Evolutionary conservation across 2,113 vertebrate species (phyloP).

Genomic region (Sakesphorus luctuosus): DNA sequence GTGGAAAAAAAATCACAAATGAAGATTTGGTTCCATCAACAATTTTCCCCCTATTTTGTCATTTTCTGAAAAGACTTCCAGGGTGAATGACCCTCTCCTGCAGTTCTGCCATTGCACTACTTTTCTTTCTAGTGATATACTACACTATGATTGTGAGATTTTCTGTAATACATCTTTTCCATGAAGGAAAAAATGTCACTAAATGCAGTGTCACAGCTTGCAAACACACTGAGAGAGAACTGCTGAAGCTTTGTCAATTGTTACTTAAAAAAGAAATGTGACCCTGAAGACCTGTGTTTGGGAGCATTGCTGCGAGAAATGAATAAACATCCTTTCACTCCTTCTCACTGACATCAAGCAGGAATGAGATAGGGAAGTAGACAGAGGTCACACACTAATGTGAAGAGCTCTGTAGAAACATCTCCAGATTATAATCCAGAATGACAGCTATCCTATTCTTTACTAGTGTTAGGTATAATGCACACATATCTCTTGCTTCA

Average conservation of each 20-base stretch:
- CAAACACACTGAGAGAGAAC: neutral
- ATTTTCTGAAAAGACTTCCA: neutral
- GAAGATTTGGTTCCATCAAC: neutral
- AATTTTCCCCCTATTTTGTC: neutral
- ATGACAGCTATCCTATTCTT: slow-evolving; percentile 27
- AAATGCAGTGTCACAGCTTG: neutral
- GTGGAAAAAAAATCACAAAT: neutral
- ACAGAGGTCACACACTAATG: neutral
- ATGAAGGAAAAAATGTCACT: neutral
- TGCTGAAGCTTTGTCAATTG: neutral
- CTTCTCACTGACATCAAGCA: neutral
- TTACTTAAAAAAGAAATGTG: neutral
- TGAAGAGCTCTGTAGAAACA: neutral
- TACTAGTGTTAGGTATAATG: neutral
- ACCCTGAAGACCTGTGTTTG: neutral
- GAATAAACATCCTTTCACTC: neutral
- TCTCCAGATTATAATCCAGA: neutral
- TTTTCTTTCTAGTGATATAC: neutral
- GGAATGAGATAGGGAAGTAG: neutral
- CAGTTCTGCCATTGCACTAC: neutral
- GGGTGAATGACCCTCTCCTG: neutral
- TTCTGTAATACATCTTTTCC: neutral
- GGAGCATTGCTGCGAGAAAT: neutral
- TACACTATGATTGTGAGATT: neutral
- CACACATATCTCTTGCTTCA: neutral